These are phyloP conservation scores for Neosilurus hyrtlii DNA, from an alignment of 2,797 vertebrate genomes.

Conservation along the genomic window DNA sequence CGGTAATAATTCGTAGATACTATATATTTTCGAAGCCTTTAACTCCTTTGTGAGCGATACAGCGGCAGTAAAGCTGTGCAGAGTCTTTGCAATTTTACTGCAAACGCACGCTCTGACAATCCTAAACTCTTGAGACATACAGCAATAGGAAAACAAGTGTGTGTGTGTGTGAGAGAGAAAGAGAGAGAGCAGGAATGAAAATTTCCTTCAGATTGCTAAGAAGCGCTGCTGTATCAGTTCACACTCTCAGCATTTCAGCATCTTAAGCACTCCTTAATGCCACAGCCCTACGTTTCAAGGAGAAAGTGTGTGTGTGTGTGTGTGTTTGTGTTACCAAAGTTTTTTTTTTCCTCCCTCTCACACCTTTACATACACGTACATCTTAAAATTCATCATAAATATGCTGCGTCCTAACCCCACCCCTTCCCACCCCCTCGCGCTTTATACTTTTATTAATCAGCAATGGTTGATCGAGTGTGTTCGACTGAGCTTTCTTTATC, in stretches of 20 bases:
- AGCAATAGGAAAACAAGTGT: not conserved
- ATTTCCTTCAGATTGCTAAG: constrained; percentile 21
- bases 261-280: constrained; percentile 63
- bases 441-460: constrained; percentile 49
- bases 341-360: constrained; percentile 14
- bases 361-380: not conserved
- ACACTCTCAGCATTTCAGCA: constrained; percentile 57
- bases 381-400: constrained; percentile 21
- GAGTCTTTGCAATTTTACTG: constrained; percentile 12
- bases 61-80: not conserved
- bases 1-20: constrained; percentile 1
- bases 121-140: constrained; percentile 18
- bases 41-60: constrained; percentile 11
- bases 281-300: constrained; percentile 52
- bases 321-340: not conserved
- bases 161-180: not conserved
- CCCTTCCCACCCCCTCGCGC: constrained; percentile 24
- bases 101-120: constrained; percentile 6
- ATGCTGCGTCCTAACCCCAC: constrained; percentile 1
- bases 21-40: constrained; percentile 14
- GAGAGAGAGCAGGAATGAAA: not conserved
- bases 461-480: constrained; percentile 59
- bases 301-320: not conserved
- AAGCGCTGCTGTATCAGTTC: constrained; percentile 57
- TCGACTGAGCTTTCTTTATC: constrained; percentile 64